Evolutionary conservation across 64 coral and sea anemone species (phyloP), one percentile per base, ranked within the genome.

Genomic region (Actinia equina): DNA sequence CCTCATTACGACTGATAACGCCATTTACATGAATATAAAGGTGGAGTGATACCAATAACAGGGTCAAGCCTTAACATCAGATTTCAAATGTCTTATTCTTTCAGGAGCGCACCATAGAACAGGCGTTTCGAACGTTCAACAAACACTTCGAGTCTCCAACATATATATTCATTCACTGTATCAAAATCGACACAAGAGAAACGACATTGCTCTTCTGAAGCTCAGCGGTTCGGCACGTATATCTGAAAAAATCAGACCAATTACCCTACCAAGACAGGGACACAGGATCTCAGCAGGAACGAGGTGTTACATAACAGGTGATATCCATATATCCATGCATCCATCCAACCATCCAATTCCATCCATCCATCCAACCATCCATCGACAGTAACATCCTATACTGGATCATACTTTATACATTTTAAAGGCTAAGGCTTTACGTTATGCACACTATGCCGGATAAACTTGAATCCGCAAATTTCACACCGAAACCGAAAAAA

Each of bases 71-170:
- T n/a, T n/a, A n/a, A n/a, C n/a, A n/a, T n/a, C n/a, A n/a, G n/a
- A n/a, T n/a, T n/a, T n/a, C n/a, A n/a, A n/a, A n/a, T n/a, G n/a
- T n/a, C n/a, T 3, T 20, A 63, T 84, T 23, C n/a, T 84, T 84
- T 52, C 45, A 96, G 94, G 94, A 63, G 94, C 88, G 42, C 94
- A 96, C 82, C 59, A 82, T 20, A 80, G 82, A 26, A 19, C 5
- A 41, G 18, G 58, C 3, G 22, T 23, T 42, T 89, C 88, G 54
- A 1, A 10, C 14, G 94, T 89, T 3, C 87, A 93, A 54, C 88
- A 81, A 20, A 86, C 85, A 2, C 89, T 90, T 18, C 52, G 77
- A 0, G 45, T 96, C 10, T 62, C 45, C 41, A 84, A 83, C 9
- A 53, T 96, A 3, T 60, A 86, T 52, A 52, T 84, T 18, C 94